Evolutionary conservation across 2,888 invertebrate species (phyloP), one percentile per base, ranked within the genome.

Genomic region (Furcula furcula): DNA sequence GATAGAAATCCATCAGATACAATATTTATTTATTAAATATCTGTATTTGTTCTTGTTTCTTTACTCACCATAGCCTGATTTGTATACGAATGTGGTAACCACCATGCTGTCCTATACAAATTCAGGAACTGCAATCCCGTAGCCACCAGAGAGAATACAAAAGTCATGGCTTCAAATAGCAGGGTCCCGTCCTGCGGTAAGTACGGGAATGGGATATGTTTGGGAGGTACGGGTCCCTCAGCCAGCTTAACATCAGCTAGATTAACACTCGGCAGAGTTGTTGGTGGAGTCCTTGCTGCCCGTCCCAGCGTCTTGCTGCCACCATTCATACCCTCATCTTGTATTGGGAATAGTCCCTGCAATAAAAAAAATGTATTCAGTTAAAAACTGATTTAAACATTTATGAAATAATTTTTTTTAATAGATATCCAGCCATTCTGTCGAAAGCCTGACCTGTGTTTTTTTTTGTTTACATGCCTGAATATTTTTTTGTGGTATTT

Each of bases 21-120:
- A n/a, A n/a, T n/a, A n/a, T n/a, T n/a, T n/a, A n/a, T n/a, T n/a
- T n/a, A n/a, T n/a, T n/a, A n/a, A n/a, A n/a, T n/a, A n/a, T n/a
- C n/a, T n/a, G n/a, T n/a, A n/a, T n/a, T n/a, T n/a, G n/a, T n/a
- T n/a, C n/a, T n/a, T n/a, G n/a, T n/a, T n/a, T 23, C 4, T 34
- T 21, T 34, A 67, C 91, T 84, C 85, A 98, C 98, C 92, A 98
- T 92, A 40, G 96, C 94, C 68, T 96, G 95, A 63, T 93, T 93
- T 40, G 94, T 95, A 70, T 96, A 94, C 0, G 98, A 97, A 70
- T 98, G 94, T 0, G 98, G 97, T 32, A 98, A 79, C 99, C 99
- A 99, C 98, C 98, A 99, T 7, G 97, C 95, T 1, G 97, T 98
- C 55, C 97, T 93, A 71, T 99, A 99, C 20, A 99, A 90, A 85